Evolutionary conservation across 2,113 vertebrate genomes (phyloP).

Genomic region (Nothobranchius furzeri): DNA sequence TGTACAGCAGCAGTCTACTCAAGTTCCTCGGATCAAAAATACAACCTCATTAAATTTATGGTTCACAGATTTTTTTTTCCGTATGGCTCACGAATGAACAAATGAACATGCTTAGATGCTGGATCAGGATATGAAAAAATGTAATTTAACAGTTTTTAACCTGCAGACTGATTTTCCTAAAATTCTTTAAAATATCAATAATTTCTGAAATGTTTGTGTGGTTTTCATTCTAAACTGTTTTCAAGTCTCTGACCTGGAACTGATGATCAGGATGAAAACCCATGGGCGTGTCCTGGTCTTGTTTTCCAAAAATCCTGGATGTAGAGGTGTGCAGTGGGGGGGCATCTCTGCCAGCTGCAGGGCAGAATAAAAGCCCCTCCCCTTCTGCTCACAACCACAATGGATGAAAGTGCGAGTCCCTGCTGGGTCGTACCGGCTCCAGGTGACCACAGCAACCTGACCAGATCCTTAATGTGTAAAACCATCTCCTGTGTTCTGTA

Average conservation of each 20-base stretch:
- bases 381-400: conserved; percentile 66
- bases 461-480: conserved; percentile 62
- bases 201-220: too few relatives aligned
- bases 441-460: conserved; percentile 81
- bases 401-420: conserved; percentile 77
- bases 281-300: conserved; percentile 11
- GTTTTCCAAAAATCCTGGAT: not conserved
- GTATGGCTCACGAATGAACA: too few relatives aligned
- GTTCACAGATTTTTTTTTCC: too few relatives aligned
- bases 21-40: too few relatives aligned
- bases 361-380: conserved; percentile 54
- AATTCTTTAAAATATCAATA: too few relatives aligned
- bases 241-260: not conserved
- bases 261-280: conserved; percentile 9
- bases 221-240: not conserved
- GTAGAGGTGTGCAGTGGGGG: not conserved
- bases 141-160: too few relatives aligned
- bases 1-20: too few relatives aligned
- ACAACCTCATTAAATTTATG: too few relatives aligned
- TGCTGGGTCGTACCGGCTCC: conserved; percentile 75
- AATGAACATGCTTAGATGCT: too few relatives aligned
- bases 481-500: conserved; percentile 66
- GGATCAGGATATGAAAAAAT: too few relatives aligned
- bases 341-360: conserved; percentile 75
- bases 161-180: too few relatives aligned